Percentiles rank a stretch among this genome's conserved stretches.
phyloP scores from a whole-genome alignment of 1,140 invertebrate species.

The Calosoma granatense region DNA sequence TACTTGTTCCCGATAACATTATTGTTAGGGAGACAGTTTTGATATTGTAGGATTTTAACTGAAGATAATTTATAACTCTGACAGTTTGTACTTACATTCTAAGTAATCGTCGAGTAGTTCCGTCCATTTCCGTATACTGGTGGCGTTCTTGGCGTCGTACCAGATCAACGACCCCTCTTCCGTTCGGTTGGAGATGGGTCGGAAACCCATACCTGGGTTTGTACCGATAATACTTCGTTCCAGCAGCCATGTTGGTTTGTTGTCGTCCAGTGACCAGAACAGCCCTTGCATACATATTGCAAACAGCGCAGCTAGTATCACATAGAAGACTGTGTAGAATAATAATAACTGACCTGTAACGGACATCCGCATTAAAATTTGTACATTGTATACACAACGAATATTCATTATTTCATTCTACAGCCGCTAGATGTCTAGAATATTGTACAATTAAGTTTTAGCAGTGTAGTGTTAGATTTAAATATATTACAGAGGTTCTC shows the following conservation, averaged over 20 bases:
- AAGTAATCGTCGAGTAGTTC: constrained; percentile 58
- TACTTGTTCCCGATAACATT: no score
- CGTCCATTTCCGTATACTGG: constrained; percentile 56
- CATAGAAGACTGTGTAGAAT: constrained; percentile 83
- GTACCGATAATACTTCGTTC: constrained; percentile 70
- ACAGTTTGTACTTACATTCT: constrained; percentile 58
- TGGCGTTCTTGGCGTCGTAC: constrained; percentile 57
- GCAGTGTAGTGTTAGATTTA: no score
- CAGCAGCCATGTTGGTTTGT: constrained; percentile 61
- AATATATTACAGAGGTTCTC: no score
- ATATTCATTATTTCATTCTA: constrained; percentile 1
- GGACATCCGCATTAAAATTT: constrained; percentile 16
- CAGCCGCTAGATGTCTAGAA: background rate
- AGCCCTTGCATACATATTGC: constrained; percentile 73
- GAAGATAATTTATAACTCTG: no score
- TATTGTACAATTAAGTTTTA: constrained; percentile 12
- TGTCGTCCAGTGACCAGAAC: constrained; percentile 55
- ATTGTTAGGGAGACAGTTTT: no score
- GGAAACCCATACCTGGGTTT: constrained; percentile 84
- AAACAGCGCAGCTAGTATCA: constrained; percentile 64
- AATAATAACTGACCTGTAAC: constrained; percentile 58
- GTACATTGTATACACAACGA: background rate
- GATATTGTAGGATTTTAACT: no score
- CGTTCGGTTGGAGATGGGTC: constrained; percentile 62
- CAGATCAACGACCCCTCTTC: constrained; percentile 78